These are phyloP conservation scores for Eupithecia inturbata DNA, from an alignment of 2,888 invertebrate genomes.

Conservation along the genomic window DNA sequence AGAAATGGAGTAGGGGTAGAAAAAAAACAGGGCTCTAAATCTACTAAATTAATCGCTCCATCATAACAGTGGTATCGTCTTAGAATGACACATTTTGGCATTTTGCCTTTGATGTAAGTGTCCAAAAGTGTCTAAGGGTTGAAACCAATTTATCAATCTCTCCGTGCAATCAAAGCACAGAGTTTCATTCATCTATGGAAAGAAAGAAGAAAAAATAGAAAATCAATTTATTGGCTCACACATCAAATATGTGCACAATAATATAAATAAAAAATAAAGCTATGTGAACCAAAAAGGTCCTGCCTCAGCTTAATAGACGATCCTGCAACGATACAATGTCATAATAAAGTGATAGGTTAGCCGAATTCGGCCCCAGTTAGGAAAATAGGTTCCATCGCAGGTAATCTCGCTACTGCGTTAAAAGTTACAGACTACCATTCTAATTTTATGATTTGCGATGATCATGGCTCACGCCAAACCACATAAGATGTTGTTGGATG, in stretches of 20 bases:
- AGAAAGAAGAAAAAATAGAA: no score
- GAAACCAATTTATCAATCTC: neutral
- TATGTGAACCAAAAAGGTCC: no score
- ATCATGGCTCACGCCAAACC: neutral
- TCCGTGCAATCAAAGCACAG: neutral
- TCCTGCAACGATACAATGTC: no score
- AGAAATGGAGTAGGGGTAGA: slow-evolving; percentile 26
- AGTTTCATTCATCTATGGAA: no score
- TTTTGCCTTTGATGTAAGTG: neutral
- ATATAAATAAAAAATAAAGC: no score
- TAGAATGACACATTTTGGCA: neutral
- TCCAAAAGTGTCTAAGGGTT: neutral
- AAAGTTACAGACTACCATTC: neutral
- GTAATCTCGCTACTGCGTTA: neutral
- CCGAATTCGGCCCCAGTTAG: no score
- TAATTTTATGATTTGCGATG: neutral
- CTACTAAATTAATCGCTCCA: neutral
- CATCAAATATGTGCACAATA: no score
- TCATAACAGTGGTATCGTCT: neutral
- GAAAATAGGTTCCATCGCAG: no score
- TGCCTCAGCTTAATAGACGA: no score
- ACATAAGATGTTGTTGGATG: neutral
- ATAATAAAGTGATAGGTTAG: no score
- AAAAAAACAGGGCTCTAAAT: neutral
- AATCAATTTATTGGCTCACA: no score